These are phyloP conservation scores for Nesidiocoris tenuis DNA, from an alignment of 2,888 invertebrate species.

Conservation along the genomic window DNA sequence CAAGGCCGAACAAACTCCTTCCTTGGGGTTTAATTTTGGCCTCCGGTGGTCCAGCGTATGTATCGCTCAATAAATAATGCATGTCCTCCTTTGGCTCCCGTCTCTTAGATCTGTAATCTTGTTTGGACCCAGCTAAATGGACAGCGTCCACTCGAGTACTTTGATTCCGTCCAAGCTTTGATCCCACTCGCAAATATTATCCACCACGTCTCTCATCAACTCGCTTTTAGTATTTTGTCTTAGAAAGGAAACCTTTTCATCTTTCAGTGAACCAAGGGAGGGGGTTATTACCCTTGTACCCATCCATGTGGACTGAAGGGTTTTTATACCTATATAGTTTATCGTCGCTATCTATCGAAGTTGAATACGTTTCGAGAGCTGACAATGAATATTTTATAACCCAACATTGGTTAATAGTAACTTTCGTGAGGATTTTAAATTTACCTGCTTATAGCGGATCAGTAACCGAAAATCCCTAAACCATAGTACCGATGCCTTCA, in stretches of 20 bases:
- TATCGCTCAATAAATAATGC: constrained; percentile 50
- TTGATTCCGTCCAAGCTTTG: constrained; percentile 49
- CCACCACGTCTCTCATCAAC: constrained; percentile 44
- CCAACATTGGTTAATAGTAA: too few species aligned
- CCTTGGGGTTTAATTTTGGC: constrained; percentile 48
- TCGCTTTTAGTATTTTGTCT: constrained; percentile 45
- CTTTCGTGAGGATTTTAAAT: too few species aligned
- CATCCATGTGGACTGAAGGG: neutral
- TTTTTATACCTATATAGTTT: neutral
- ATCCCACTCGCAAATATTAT: constrained; percentile 47
- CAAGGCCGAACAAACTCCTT: constrained; percentile 32
- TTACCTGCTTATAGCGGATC: too few species aligned
- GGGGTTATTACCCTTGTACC: constrained; percentile 6
- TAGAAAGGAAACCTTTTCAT: constrained; percentile 45
- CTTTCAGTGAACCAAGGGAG: constrained; percentile 20
- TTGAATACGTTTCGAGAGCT: too few species aligned
- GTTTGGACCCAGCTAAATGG: constrained; percentile 49
- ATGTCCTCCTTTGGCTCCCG: constrained; percentile 47
- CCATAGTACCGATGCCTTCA: too few species aligned
- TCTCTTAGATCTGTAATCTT: constrained; percentile 50
- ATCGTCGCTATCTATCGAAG: neutral
- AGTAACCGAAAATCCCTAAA: too few species aligned
- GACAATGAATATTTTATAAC: too few species aligned
- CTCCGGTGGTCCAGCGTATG: constrained; percentile 45
- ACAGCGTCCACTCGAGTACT: constrained; percentile 48